Conservation (phyloP, 2,888 invertebrate genomes). For the Carterocephalus palaemon region DNA sequence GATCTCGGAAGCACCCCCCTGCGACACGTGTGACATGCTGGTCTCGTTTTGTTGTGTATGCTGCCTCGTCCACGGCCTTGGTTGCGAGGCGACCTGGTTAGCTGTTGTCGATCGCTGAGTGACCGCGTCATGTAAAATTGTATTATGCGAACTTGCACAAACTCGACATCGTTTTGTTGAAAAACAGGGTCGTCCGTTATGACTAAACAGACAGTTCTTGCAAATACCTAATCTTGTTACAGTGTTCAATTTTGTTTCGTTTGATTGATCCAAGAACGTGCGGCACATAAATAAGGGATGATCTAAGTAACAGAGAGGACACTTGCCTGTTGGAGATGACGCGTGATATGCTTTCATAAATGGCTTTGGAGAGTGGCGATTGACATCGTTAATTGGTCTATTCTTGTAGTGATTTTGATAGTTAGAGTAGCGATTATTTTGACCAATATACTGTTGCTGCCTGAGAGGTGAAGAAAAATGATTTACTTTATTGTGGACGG, state of each 20-base stretch:
- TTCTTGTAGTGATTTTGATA: background rate
- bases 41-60: background rate
- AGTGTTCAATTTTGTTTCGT: background rate
- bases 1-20: background rate
- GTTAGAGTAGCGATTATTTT: no score
- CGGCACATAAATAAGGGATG: constrained; percentile 6
- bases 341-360: background rate
- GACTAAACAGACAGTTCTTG: background rate
- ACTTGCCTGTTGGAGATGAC: background rate
- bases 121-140: background rate
- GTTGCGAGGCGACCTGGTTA: background rate
- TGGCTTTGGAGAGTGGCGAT: background rate
- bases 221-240: background rate
- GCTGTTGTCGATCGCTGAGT: background rate
- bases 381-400: background rate
- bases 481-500: background rate
- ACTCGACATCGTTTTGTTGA: background rate
- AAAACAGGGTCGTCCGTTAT: background rate
- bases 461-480: no score
- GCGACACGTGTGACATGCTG: background rate
- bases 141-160: background rate
- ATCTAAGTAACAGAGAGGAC: background rate
- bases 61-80: background rate
- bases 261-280: background rate
- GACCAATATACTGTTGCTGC: no score